A percentile compares a stretch with the other conserved stretches of the same genome.
Conservation (phyloP, 2,797 vertebrate species). For the Peromyscus melanophrys region DNA sequence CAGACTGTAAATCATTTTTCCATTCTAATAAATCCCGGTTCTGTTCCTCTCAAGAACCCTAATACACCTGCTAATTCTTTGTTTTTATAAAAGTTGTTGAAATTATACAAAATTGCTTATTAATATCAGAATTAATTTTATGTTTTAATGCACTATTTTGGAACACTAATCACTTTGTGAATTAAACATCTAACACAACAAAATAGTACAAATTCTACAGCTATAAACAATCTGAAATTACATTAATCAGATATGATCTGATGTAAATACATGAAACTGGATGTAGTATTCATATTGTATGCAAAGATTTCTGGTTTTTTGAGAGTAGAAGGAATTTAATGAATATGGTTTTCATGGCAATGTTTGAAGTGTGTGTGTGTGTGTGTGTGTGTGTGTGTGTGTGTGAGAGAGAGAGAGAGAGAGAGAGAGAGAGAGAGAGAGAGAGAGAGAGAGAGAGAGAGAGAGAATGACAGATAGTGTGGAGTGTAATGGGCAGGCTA, state of each 20-base stretch:
- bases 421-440: background rate
- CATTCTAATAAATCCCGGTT: too few relatives aligned
- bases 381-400: too few relatives aligned
- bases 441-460: too few relatives aligned
- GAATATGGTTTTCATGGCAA: background rate
- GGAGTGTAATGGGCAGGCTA: background rate
- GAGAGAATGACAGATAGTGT: background rate
- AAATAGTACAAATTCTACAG: background rate
- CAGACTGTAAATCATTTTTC: too few relatives aligned
- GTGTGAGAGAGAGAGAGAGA: background rate
- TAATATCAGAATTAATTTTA: background rate
- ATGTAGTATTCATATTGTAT: background rate
- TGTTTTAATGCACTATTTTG: background rate
- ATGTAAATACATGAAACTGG: background rate
- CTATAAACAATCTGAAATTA: background rate
- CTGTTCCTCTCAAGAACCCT: too few relatives aligned
- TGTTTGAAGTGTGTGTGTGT: background rate
- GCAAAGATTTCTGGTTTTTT: background rate
- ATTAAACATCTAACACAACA: conserved; percentile 11
- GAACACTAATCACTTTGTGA: background rate
- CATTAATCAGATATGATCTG: too few relatives aligned
- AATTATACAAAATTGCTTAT: background rate
- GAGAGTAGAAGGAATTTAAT: background rate
- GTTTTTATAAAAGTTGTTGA: conserved; percentile 5
- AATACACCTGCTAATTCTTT: background rate